These are phyloP conservation scores for Cirrhinus mrigala DNA, from an alignment of 2,797 vertebrate genomes.

Conservation along the genomic window DNA sequence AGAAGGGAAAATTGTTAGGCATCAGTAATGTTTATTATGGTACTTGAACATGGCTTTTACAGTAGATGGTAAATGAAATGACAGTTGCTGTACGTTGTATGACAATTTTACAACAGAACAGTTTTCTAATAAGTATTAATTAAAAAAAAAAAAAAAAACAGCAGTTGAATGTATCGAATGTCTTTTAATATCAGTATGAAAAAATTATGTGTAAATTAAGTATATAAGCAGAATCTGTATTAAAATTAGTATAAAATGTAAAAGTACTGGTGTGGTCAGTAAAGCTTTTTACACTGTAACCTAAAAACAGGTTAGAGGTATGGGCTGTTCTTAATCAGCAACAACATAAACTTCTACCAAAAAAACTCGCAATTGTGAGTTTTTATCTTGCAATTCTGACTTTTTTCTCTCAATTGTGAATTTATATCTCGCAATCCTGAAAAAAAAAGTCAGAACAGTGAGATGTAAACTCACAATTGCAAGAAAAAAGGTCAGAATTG, in stretches of 20 bases:
- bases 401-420: too few species aligned
- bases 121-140: not conserved
- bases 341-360: not conserved
- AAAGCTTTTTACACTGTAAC: not conserved
- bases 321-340: not conserved
- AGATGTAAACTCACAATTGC: too few species aligned
- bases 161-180: not conserved
- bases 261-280: too few species aligned
- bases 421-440: too few species aligned
- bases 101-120: not conserved
- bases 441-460: too few species aligned
- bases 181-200: not conserved
- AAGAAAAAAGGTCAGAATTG: too few species aligned
- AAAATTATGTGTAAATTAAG: not conserved
- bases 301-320: not conserved
- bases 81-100: too few species aligned
- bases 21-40: constrained; percentile 2
- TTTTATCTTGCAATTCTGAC: too few species aligned
- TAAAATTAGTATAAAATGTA: not conserved
- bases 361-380: too few species aligned
- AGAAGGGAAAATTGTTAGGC: too few species aligned
- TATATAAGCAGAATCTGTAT: not conserved
- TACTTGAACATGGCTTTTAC: not conserved
- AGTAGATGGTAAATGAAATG: not conserved
- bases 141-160: not conserved